Evolutionary conservation across 1,140 invertebrate genomes (phyloP).

Genomic region (Drosophila teissieri): DNA sequence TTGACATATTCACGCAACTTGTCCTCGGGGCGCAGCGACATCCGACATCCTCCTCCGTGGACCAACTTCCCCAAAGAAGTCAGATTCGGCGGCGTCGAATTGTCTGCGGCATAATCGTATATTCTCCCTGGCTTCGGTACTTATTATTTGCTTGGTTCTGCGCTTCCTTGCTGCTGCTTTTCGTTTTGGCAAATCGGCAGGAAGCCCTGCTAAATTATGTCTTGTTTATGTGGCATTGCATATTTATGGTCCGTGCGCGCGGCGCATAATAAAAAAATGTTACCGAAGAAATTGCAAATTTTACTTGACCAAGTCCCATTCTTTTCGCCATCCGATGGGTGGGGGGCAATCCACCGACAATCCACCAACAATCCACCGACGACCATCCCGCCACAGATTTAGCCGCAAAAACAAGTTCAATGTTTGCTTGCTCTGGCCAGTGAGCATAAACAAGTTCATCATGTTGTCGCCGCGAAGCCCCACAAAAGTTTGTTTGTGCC

Average conservation of each 20-base stretch:
- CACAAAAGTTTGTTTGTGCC: conserved; percentile 72
- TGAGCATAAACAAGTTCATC: conserved; percentile 71
- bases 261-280: conserved; percentile 73
- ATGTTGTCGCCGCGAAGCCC: conserved; percentile 64
- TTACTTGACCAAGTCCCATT: conserved; percentile 70
- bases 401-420: conserved; percentile 74
- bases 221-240: conserved; percentile 82
- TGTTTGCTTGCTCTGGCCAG: conserved; percentile 71
- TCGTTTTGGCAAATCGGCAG: conserved; percentile 80
- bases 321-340: background rate
- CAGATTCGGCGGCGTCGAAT: conserved; percentile 54
- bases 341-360: background rate
- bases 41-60: conserved; percentile 23
- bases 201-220: conserved; percentile 81
- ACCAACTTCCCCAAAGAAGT: conserved; percentile 5
- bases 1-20: conserved; percentile 80
- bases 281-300: conserved; percentile 74
- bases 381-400: background rate
- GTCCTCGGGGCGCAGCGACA: conserved; percentile 42
- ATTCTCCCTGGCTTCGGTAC: conserved; percentile 66
- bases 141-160: conserved; percentile 74
- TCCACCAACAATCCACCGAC: background rate
- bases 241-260: conserved; percentile 70
- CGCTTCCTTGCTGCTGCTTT: conserved; percentile 9
- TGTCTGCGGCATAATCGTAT: conserved; percentile 83